Percentiles rank a stretch among this genome's conserved stretches.
Conservation (phyloP, 2,888 invertebrate species). For the Geotrupes spiniger region DNA sequence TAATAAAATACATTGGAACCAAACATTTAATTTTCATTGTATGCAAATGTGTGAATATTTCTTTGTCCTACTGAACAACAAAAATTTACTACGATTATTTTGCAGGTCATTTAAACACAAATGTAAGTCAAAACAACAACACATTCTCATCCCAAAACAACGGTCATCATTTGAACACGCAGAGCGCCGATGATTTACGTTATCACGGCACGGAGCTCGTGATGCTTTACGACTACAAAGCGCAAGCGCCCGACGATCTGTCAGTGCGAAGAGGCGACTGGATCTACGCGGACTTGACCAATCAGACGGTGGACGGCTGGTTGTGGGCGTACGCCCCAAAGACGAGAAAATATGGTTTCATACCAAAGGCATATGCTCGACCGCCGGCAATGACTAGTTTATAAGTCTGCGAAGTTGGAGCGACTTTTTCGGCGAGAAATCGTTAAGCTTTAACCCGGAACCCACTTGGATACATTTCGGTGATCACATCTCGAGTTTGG, state of each 20-base stretch:
- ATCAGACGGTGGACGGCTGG: slow-evolving; percentile 94
- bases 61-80: too few species aligned
- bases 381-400: slow-evolving; percentile 90
- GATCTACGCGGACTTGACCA: slow-evolving; percentile 91
- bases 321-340: slow-evolving; percentile 94
- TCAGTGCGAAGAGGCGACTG: slow-evolving; percentile 89
- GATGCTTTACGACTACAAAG: slow-evolving; percentile 93
- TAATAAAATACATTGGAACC: too few species aligned
- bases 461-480: too few species aligned
- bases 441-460: too few species aligned
- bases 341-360: slow-evolving; percentile 89
- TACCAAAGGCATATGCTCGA: slow-evolving; percentile 90
- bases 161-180: slow-evolving; percentile 39
- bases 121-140: slow-evolving; percentile 40
- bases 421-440: too few species aligned
- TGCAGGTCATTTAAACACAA: slow-evolving; percentile 51
- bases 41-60: too few species aligned
- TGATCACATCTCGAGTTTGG: too few species aligned
- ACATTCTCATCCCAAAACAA: slow-evolving; percentile 39
- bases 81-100: too few species aligned
- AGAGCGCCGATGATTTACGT: slow-evolving; percentile 62
- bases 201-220: slow-evolving; percentile 89
- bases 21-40: too few species aligned
- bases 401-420: slow-evolving; percentile 47
- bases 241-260: slow-evolving; percentile 90